phyloP scores from a whole-genome alignment of 2,113 vertebrate genomes.

The Mirounga angustirostris region DNA sequence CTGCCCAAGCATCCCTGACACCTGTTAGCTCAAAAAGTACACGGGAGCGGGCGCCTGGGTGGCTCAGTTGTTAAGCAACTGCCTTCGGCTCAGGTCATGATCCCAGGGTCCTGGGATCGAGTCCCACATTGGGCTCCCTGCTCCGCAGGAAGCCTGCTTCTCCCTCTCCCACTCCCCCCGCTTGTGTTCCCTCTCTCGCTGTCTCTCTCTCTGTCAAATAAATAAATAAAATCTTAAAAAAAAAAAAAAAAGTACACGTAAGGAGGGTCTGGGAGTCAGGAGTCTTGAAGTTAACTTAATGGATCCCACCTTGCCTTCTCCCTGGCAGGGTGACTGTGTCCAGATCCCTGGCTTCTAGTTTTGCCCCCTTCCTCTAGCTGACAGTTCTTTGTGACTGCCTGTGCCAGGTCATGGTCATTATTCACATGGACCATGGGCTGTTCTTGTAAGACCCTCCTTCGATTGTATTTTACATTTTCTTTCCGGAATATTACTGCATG shows the following conservation, averaged over 20 bases:
- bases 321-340: neutral
- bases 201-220: no score
- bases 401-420: neutral
- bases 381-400: neutral
- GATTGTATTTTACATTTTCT: neutral
- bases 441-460: neutral
- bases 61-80: no score
- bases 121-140: no score
- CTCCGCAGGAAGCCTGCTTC: no score
- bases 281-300: neutral
- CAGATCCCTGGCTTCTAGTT: neutral
- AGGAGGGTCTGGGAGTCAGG: neutral
- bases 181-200: no score
- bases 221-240: no score
- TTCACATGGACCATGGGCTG: neutral
- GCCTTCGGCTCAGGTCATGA: no score
- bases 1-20: neutral
- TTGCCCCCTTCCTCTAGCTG: neutral
- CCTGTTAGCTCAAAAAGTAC: neutral
- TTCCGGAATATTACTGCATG: neutral
- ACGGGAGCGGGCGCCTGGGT: neutral
- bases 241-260: no score
- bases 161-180: no score
- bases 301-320: neutral
- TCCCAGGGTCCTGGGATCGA: no score